Evolutionary conservation across 2,797 vertebrate species (phyloP).

Genomic region (Danio jaintianensis): DNA sequence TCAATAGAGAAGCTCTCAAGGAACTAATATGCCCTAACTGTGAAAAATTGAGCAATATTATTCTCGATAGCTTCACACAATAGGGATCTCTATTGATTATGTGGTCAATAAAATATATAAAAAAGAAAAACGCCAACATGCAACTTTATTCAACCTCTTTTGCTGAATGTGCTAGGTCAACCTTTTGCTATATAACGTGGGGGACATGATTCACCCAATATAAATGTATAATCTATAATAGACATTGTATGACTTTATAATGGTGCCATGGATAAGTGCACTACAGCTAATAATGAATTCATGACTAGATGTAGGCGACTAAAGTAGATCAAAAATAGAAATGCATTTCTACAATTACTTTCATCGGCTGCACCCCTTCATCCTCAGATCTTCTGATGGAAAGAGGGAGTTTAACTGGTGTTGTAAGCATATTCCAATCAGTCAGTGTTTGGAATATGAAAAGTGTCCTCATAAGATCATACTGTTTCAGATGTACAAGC

Average conservation of each 20-base stretch:
- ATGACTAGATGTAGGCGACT: slow-evolving; percentile 9
- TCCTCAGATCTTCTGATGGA: slow-evolving; percentile 4
- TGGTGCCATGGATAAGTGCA: slow-evolving; percentile 18
- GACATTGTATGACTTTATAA: slow-evolving; percentile 65
- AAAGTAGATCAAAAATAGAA: slow-evolving; percentile 28
- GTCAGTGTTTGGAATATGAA: slow-evolving; percentile 27
- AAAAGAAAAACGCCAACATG: slow-evolving; percentile 67
- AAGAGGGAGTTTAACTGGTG: slow-evolving; percentile 10
- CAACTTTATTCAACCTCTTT: slow-evolving; percentile 61
- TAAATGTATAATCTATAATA: slow-evolving; percentile 56
- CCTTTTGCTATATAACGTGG: slow-evolving; percentile 62
- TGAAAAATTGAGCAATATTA: slow-evolving; percentile 78
- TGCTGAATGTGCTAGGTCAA: slow-evolving; percentile 62
- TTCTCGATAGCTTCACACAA: slow-evolving; percentile 59
- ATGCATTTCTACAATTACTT: background rate
- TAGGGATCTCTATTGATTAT: slow-evolving; percentile 74
- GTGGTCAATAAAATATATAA: slow-evolving; percentile 71
- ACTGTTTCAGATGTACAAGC: slow-evolving; percentile 49
- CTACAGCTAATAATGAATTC: background rate
- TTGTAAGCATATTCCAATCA: slow-evolving; percentile 30
- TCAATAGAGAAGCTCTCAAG: slow-evolving; percentile 72
- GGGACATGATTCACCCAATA: slow-evolving; percentile 64
- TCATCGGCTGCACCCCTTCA: background rate
- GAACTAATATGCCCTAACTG: slow-evolving; percentile 76
- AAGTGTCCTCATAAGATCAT: slow-evolving; percentile 22